These are phyloP conservation scores for Aspidiotus destructor DNA, from an alignment of 2,888 invertebrate genomes.

Conservation along the genomic window DNA sequence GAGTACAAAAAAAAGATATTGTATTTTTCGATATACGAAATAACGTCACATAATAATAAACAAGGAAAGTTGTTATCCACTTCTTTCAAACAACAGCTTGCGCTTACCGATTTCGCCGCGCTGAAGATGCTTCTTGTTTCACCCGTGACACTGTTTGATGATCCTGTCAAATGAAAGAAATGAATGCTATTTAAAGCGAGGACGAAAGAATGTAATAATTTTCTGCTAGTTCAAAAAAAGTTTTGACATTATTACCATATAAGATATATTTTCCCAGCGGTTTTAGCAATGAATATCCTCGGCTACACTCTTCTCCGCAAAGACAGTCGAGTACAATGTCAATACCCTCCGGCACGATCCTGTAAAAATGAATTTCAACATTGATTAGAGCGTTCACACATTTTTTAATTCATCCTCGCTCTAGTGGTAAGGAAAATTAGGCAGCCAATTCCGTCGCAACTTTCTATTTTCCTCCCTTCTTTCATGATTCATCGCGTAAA, in stretches of 20 bases:
- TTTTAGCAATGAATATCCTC: constrained; percentile 69
- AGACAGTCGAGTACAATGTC: constrained; percentile 80
- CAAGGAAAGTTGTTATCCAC: neutral
- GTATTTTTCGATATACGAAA: too few species aligned
- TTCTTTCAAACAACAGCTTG: too few species aligned
- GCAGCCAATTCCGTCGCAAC: too few species aligned
- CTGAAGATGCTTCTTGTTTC: constrained; percentile 87
- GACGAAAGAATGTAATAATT: constrained; percentile 1
- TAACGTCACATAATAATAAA: neutral
- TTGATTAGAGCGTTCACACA: neutral
- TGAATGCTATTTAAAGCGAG: neutral
- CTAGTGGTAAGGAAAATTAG: too few species aligned
- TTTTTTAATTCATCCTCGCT: neutral
- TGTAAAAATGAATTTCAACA: constrained; percentile 40
- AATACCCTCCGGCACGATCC: constrained; percentile 65
- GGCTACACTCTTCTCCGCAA: constrained; percentile 80
- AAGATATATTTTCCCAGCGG: constrained; percentile 83
- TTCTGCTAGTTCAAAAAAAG: neutral
- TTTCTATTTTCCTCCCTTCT: too few species aligned
- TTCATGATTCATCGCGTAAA: too few species aligned
- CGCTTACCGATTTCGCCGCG: constrained; percentile 78
- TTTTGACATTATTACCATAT: constrained; percentile 50
- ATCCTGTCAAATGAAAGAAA: constrained; percentile 47
- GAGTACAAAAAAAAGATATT: too few species aligned
- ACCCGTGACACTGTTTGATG: constrained; percentile 78